phyloP scores from a whole-genome alignment of 2,113 vertebrate genomes.

The Gallinago jamesoni region DNA sequence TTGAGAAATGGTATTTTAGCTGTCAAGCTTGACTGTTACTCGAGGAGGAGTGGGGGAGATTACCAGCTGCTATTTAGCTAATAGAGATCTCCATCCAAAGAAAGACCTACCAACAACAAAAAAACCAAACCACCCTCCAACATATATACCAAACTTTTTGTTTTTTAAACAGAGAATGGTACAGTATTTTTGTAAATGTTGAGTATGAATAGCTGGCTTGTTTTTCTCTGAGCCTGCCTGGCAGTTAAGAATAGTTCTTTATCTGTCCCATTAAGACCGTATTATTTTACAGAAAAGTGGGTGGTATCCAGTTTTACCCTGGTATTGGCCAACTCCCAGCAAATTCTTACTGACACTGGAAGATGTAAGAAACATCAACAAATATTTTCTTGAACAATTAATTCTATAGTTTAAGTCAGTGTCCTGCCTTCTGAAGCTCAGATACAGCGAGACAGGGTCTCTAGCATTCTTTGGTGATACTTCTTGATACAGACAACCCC shows the following conservation, averaged over 20 bases:
- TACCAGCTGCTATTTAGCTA: neutral
- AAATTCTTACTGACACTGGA: neutral
- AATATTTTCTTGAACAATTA: neutral
- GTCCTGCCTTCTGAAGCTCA: neutral
- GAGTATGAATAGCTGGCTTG: slow-evolving; percentile 22
- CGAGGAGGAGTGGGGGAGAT: neutral
- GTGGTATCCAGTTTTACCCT: slow-evolving; percentile 5
- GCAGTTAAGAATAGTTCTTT: slow-evolving; percentile 54
- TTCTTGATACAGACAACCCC: neutral
- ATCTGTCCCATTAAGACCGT: slow-evolving; percentile 16
- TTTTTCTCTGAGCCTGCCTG: neutral
- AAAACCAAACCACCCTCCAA: neutral
- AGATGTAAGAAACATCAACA: neutral
- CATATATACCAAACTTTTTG: neutral
- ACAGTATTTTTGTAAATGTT: neutral
- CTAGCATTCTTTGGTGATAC: neutral
- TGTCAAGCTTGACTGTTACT: neutral
- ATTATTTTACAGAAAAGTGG: slow-evolving; percentile 52
- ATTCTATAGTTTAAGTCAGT: neutral
- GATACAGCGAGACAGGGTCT: neutral
- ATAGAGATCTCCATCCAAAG: neutral
- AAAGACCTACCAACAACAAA: neutral
- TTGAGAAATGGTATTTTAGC: neutral
- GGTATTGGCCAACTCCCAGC: slow-evolving; percentile 8
- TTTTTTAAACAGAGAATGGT: neutral